Percentiles rank a stretch among this genome's conserved stretches.
Conservation (phyloP, 2,888 invertebrate species). For the Hoplodrina ambigua region DNA sequence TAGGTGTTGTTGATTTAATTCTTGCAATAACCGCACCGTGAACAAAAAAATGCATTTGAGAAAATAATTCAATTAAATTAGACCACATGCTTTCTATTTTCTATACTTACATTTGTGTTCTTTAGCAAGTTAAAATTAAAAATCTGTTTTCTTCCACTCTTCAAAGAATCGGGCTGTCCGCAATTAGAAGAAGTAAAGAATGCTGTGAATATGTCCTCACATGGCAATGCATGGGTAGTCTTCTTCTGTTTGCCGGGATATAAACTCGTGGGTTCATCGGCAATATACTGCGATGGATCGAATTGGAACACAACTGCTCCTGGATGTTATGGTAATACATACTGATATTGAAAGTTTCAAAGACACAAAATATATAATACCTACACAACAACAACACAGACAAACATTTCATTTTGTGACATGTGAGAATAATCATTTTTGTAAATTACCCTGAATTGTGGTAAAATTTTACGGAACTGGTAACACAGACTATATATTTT, state of each 20-base stretch:
- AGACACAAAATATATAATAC: not conserved
- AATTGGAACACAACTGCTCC: conserved; percentile 93
- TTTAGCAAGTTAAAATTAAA: not conserved
- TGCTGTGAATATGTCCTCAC: conserved; percentile 87
- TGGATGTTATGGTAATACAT: conserved; percentile 90
- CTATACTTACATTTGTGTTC: not conserved
- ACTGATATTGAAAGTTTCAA: not conserved
- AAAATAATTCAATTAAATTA: too few species aligned
- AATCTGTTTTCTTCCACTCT: not conserved
- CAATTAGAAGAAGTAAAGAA: conserved; percentile 83
- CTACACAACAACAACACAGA: not conserved
- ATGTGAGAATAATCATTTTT: not conserved
- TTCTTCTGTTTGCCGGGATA: conserved; percentile 93
- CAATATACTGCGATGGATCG: conserved; percentile 93
- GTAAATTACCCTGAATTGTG: conserved; percentile 27
- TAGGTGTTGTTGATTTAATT: too few species aligned
- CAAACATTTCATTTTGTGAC: conserved; percentile 1
- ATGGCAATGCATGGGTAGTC: conserved; percentile 90
- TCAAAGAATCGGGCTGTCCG: conserved; percentile 91
- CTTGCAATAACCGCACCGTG: too few species aligned
- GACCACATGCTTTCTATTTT: too few species aligned
- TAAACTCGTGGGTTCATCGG: conserved; percentile 89
- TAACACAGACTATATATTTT: conserved; percentile 7
- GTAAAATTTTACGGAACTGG: conserved; percentile 4
- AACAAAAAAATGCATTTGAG: too few species aligned